These are phyloP conservation scores for Hippocampus comes DNA, from an alignment of 2,113 vertebrate genomes.

Conservation along the genomic window DNA sequence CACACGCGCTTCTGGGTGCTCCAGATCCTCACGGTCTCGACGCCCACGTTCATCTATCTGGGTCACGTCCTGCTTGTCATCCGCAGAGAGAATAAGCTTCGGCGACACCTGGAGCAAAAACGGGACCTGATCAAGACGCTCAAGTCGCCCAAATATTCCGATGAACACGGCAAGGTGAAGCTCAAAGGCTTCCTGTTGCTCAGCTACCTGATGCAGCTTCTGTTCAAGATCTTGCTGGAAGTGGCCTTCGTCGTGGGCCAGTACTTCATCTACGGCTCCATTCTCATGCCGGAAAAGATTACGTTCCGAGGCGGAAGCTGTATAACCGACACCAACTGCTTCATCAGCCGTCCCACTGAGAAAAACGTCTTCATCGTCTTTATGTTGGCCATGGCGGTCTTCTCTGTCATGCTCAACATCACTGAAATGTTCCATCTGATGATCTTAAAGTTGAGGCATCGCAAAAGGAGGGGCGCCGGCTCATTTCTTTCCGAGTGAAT, in stretches of 20 bases:
- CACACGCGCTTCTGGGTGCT: conserved; percentile 73
- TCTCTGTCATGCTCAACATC: conserved; percentile 85
- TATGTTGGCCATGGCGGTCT: conserved; percentile 79
- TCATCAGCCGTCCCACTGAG: conserved; percentile 81
- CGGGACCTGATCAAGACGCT: neutral
- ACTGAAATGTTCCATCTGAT: conserved; percentile 82
- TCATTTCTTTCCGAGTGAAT: neutral
- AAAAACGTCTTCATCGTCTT: conserved; percentile 79
- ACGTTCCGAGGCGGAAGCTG: conserved; percentile 76
- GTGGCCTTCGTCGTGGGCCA: conserved; percentile 86
- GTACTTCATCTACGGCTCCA: conserved; percentile 76
- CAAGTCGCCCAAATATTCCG: conserved; percentile 70
- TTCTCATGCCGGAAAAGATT: conserved; percentile 73
- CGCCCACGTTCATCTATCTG: conserved; percentile 65
- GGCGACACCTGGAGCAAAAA: conserved; percentile 61
- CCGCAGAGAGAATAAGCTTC: conserved; percentile 65
- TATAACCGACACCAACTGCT: conserved; percentile 77
- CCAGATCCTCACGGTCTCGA: conserved; percentile 69
- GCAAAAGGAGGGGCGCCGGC: conserved; percentile 13
- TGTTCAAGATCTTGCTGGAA: conserved; percentile 86
- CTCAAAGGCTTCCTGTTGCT: conserved; percentile 82
- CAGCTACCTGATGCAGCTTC: conserved; percentile 82
- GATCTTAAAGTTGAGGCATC: conserved; percentile 36
- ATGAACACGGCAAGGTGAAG: conserved; percentile 77
- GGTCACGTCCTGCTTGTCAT: conserved; percentile 68